A percentile compares a stretch with the other conserved stretches of the same genome.
These are phyloP conservation scores for Agonopterix alstromeriana DNA, from an alignment of 2,888 invertebrate genomes.

Conservation along the genomic window DNA sequence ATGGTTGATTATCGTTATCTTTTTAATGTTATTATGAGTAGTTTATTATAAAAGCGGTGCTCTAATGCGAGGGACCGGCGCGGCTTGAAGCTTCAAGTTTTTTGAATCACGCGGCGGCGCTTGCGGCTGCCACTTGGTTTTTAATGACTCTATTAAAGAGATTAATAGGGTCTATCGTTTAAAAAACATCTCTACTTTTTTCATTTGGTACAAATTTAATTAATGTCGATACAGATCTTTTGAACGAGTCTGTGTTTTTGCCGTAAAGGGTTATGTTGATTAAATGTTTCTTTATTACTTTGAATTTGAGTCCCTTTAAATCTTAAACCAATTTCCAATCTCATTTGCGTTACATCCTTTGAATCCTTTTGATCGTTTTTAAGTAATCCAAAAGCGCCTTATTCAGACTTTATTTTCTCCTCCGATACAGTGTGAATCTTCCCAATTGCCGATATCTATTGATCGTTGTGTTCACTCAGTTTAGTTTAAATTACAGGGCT, in stretches of 20 bases:
- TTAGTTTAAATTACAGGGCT: slow-evolving; percentile 32
- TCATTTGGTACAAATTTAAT: slow-evolving; percentile 68
- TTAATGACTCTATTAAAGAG: slow-evolving; percentile 75
- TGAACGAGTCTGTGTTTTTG: slow-evolving; percentile 11
- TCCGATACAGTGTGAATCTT: slow-evolving; percentile 1
- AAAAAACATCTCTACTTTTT: slow-evolving; percentile 56
- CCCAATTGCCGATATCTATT: slow-evolving; percentile 2
- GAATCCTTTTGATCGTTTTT: too few relatives aligned
- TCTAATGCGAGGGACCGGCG: slow-evolving; percentile 3
- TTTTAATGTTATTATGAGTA: slow-evolving; percentile 45
- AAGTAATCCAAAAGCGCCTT: too few relatives aligned
- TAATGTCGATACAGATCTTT: slow-evolving; percentile 58
- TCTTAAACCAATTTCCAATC: too few relatives aligned
- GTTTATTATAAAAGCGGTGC: slow-evolving; percentile 30
- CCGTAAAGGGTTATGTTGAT: slow-evolving; percentile 8
- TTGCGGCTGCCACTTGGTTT: slow-evolving; percentile 51
- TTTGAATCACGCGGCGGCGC: slow-evolving; percentile 35
- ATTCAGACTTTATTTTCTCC: neutral
- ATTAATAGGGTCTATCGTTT: slow-evolving; percentile 65
- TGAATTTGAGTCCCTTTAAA: too few relatives aligned
- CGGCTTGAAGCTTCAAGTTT: slow-evolving; percentile 9
- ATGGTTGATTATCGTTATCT: slow-evolving; percentile 32
- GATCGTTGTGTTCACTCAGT: slow-evolving; percentile 35
- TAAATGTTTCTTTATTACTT: neutral
- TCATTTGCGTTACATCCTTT: too few relatives aligned